Evolutionary conservation across 1,140 invertebrate genomes (phyloP).

Genomic region (Meloidogyne chitwoodi): DNA sequence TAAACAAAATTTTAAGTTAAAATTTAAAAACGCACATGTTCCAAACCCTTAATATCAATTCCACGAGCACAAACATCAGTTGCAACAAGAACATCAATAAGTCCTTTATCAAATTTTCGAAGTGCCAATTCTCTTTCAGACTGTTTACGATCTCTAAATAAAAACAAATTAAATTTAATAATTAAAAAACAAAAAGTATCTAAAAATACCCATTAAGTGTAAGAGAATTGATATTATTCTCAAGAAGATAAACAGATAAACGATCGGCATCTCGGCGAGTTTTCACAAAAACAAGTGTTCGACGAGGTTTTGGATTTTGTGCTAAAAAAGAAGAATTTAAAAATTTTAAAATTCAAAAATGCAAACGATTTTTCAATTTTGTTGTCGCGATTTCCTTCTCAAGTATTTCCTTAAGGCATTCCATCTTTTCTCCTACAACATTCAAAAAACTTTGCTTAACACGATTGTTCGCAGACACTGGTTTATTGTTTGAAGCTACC

Average conservation of each 20-base stretch:
- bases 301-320: slow-evolving; percentile 57
- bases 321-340: slow-evolving; percentile 7
- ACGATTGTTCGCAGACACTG: slow-evolving; percentile 66
- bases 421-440: slow-evolving; percentile 70
- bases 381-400: slow-evolving; percentile 37
- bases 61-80: slow-evolving; percentile 89
- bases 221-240: slow-evolving; percentile 23
- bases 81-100: slow-evolving; percentile 74
- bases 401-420: slow-evolving; percentile 59
- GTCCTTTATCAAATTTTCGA: slow-evolving; percentile 70
- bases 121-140: slow-evolving; percentile 81
- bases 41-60: slow-evolving; percentile 83
- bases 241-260: slow-evolving; percentile 71
- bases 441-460: slow-evolving; percentile 78
- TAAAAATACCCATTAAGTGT: slow-evolving; percentile 18
- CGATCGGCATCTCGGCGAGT: slow-evolving; percentile 83
- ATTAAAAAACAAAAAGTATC: too few relatives aligned
- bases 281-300: slow-evolving; percentile 81
- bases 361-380: slow-evolving; percentile 63
- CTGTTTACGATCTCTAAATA: slow-evolving; percentile 61
- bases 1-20: background rate
- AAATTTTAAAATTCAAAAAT: background rate
- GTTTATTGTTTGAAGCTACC: slow-evolving; percentile 35
- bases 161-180: background rate
- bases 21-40: slow-evolving; percentile 65